A percentile compares a stretch with the other conserved stretches of the same genome.
phyloP scores from a whole-genome alignment of 2,888 invertebrate species.

The Cosmia pyralina region DNA sequence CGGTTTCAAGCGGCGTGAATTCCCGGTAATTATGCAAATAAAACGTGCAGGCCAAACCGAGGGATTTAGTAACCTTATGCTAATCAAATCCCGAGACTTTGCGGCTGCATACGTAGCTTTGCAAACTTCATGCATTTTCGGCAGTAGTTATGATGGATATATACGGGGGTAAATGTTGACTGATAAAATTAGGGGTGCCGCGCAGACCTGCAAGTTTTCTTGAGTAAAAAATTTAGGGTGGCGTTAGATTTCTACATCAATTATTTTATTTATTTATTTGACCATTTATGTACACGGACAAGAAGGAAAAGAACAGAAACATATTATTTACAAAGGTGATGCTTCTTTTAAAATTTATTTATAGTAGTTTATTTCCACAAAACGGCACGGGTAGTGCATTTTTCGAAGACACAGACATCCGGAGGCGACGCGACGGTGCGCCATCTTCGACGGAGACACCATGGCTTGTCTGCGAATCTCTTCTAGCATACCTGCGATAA shows the following conservation, averaged over 20 bases:
- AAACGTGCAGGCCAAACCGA: constrained; percentile 70
- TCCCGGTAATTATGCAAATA: constrained; percentile 76
- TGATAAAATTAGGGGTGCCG: constrained; percentile 31
- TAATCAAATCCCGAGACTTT: constrained; percentile 71
- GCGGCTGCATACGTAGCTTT: constrained; percentile 50
- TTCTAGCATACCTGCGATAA: neutral
- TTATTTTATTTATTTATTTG: too few species aligned
- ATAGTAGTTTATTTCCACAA: too few species aligned
- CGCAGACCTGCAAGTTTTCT: neutral
- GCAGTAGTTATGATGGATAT: constrained; percentile 30
- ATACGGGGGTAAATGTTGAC: constrained; percentile 19
- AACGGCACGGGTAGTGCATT: too few species aligned
- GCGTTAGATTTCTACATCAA: too few species aligned
- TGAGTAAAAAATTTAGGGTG: neutral
- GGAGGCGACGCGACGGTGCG: too few species aligned
- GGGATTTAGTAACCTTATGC: constrained; percentile 77
- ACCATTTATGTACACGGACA: neutral
- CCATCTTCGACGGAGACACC: too few species aligned
- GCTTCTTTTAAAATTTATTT: too few species aligned
- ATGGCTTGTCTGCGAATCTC: too few species aligned
- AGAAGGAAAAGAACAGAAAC: neutral
- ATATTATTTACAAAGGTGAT: neutral
- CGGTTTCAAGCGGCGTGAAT: constrained; percentile 58
- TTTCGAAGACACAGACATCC: too few species aligned
- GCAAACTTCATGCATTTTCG: constrained; percentile 53